phyloP scores from a whole-genome alignment of 2,113 vertebrate species.

The Pygoscelis antarcticus region DNA sequence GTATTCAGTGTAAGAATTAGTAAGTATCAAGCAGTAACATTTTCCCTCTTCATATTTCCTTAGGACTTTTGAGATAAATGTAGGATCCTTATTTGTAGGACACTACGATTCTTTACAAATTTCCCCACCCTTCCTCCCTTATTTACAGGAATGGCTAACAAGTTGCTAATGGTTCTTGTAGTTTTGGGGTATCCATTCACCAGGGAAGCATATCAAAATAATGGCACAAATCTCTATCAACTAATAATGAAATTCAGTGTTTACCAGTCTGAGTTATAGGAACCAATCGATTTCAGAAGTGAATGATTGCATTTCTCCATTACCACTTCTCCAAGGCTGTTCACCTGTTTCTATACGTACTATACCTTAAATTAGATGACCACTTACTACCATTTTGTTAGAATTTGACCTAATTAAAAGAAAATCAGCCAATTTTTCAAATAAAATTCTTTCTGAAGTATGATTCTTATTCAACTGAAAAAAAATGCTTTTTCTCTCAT shows the following conservation, averaged over 20 bases:
- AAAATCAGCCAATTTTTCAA: background rate
- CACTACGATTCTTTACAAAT: background rate
- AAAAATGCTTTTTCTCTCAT: background rate
- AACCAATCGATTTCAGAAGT: background rate
- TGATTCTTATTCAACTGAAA: background rate
- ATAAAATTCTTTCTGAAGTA: background rate
- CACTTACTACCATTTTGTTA: background rate
- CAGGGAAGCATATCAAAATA: background rate
- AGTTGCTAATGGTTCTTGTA: background rate
- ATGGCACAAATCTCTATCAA: background rate
- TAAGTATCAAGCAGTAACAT: background rate
- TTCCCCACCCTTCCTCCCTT: background rate
- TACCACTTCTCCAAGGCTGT: background rate
- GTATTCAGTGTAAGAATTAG: background rate
- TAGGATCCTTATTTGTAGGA: background rate
- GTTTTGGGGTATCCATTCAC: background rate
- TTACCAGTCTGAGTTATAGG: background rate
- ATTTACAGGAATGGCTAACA: background rate
- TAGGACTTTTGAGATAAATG: background rate
- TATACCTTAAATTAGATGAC: background rate
- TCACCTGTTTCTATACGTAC: background rate
- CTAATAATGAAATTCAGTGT: background rate
- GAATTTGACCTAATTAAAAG: background rate
- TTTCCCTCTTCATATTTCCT: background rate
- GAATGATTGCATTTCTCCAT: background rate